phyloP scores from a whole-genome alignment of 2,888 invertebrate species.

The Synergus gifuensis region DNA sequence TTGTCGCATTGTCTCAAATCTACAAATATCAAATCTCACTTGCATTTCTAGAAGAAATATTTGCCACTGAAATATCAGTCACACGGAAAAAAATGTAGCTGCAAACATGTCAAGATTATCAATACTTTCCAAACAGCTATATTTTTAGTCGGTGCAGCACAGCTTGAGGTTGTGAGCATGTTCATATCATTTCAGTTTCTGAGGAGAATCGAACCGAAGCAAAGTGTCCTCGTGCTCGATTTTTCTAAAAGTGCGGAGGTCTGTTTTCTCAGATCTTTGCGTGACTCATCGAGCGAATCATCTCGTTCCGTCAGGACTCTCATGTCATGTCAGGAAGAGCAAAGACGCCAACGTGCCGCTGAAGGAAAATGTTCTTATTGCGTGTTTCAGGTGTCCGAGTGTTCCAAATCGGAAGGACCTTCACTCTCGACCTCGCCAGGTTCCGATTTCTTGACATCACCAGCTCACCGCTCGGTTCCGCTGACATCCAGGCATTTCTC shows the following conservation, averaged over 20 bases:
- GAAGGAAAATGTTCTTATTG: conserved; percentile 43
- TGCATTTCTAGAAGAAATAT: background rate
- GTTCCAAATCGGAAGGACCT: conserved; percentile 86
- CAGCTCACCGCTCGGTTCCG: conserved; percentile 85
- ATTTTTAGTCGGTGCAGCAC: background rate
- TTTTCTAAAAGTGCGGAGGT: conserved; percentile 44
- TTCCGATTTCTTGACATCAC: conserved; percentile 80
- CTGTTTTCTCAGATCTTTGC: conserved; percentile 34
- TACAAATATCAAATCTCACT: background rate
- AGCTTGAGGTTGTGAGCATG: conserved; percentile 39
- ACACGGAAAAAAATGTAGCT: background rate
- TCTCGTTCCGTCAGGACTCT: conserved; percentile 42
- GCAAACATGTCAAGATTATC: background rate
- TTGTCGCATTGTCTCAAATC: background rate
- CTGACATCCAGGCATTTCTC: conserved; percentile 83
- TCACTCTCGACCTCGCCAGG: conserved; percentile 84
- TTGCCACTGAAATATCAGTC: background rate
- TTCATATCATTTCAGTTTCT: conserved; percentile 39
- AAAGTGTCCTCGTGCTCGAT: conserved; percentile 35
- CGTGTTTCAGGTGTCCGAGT: conserved; percentile 82
- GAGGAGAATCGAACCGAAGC: conserved; percentile 34
- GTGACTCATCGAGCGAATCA: conserved; percentile 41
- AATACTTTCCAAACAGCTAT: background rate
- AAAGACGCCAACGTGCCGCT: conserved; percentile 38
- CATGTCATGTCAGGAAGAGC: conserved; percentile 42